Evolutionary conservation across 1,140 invertebrate species (phyloP).

Genomic region (Pteromalus puparum): DNA sequence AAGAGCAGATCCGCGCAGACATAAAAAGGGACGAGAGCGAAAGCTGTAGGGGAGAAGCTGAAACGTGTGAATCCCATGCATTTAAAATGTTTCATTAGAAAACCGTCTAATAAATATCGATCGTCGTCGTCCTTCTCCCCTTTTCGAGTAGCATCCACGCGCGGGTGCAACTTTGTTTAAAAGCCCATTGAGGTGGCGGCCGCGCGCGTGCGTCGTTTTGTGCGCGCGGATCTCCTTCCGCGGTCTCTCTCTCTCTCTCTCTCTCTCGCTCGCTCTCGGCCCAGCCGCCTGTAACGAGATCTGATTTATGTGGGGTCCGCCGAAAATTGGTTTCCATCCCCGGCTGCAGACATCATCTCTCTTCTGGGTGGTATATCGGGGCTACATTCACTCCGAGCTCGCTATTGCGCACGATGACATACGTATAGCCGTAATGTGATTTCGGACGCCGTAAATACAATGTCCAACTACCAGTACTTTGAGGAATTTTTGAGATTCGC

Average conservation of each 20-base stretch:
- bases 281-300: constrained; percentile 66
- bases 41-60: constrained; percentile 6
- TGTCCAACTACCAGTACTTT: neutral
- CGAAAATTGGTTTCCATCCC: constrained; percentile 72
- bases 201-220: constrained; percentile 7
- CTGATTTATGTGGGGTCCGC: constrained; percentile 69
- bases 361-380: constrained; percentile 63
- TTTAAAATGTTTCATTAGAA: constrained; percentile 73
- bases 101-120: constrained; percentile 71
- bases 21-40: neutral
- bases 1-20: neutral
- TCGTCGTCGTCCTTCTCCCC: constrained; percentile 55
- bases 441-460: constrained; percentile 42
- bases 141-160: neutral
- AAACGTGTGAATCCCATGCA: constrained; percentile 64
- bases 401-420: constrained; percentile 31
- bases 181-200: constrained; percentile 44
- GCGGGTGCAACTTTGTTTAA: constrained; percentile 19
- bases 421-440: constrained; percentile 45
- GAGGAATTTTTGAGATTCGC: constrained; percentile 20
- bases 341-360: constrained; percentile 54
- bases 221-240: constrained; percentile 9
- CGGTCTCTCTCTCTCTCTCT: constrained; percentile 27
- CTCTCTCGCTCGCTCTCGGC: constrained; percentile 50
- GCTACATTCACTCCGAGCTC: neutral